Base-by-base conservation (phyloP, 2,888 invertebrate species). In the Caenorhabditis sp. region DNA sequence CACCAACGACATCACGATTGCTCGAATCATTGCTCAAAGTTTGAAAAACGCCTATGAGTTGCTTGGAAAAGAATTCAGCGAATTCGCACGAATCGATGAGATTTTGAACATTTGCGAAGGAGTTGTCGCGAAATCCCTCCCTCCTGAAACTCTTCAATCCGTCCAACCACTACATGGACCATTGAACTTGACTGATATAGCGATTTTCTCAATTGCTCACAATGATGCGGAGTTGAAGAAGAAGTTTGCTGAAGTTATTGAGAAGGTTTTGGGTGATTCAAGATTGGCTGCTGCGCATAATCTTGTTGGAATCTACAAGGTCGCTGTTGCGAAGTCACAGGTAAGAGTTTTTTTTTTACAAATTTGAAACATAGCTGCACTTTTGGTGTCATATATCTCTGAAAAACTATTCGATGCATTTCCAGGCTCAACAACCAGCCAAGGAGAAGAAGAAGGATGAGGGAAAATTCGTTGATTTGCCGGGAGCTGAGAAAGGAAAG, bases 401-500 rank as follows among this genome's bases (percentile, higher is more conserved):
- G n/a, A n/a, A n/a, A n/a, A n/a, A n/a, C n/a, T n/a, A n/a, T n/a
- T n/a, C n/a, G n/a, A n/a, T n/a, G n/a, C n/a, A n/a, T n/a, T 2
- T 66, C 58, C 36, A 17, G 27, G 17, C 52, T 14, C 58, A 70
- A 50, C 49, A 63, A 31, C 26, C 27, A 17, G 59, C 26, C 1
- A 77, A 77, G 61, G 77, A 81, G 66, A 80, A 87, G 72, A 77
- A 84, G 31, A 93, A 93, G 84, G 94, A 95, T 84, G 95, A 95
- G 87, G 97, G 97, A 38, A 99, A 97, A 90, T 99, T 97, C 89
- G 92, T 97, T 62, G 97, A 97, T 52, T 90, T 99, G 63, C 96
- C 96, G 0, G 94, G 94, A 63, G 99, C 97, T 36, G 95, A 96
- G 90, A 93, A 93, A 92, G 97, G 97, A 31, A 94, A 99, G 90